These are phyloP conservation scores for Heliopora coerulea DNA, from an alignment of 92 coral and sea anemone species.

Conservation along the genomic window DNA sequence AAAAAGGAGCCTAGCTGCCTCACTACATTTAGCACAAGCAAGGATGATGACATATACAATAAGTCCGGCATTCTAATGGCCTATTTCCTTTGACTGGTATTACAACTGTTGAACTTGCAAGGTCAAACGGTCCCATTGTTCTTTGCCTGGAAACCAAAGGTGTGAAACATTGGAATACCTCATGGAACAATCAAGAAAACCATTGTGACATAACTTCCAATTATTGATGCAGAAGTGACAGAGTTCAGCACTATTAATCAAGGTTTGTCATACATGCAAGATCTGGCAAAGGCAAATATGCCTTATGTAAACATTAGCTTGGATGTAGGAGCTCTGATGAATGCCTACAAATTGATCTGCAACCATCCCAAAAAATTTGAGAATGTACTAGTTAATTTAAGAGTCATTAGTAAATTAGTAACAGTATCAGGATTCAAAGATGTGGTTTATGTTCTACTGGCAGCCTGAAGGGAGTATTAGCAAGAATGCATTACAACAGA, in stretches of 20 bases:
- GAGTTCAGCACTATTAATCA: constrained; percentile 24
- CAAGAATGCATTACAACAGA: not conserved
- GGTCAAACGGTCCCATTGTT: constrained; percentile 3
- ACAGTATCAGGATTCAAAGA: constrained; percentile 8
- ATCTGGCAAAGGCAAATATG: constrained; percentile 33
- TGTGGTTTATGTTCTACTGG: too few species aligned
- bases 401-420: constrained; percentile 9
- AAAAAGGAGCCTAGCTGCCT: constrained; percentile 4
- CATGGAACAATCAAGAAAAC: not conserved
- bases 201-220: not conserved
- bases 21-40: not conserved
- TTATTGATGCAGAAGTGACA: constrained; percentile 21
- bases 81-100: not conserved
- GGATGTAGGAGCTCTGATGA: constrained; percentile 17
- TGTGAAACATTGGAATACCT: not conserved
- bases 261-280: constrained; percentile 8
- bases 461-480: too few species aligned
- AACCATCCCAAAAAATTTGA: constrained; percentile 8
- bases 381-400: constrained; percentile 13
- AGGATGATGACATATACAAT: not conserved
- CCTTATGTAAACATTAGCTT: constrained; percentile 21
- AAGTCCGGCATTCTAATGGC: not conserved
- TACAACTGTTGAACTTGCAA: too few species aligned
- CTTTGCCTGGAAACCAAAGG: constrained; percentile 15
- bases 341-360: constrained; percentile 17